Conservation (phyloP, 2,888 invertebrate species). For the Andrena bucephala region DNA sequence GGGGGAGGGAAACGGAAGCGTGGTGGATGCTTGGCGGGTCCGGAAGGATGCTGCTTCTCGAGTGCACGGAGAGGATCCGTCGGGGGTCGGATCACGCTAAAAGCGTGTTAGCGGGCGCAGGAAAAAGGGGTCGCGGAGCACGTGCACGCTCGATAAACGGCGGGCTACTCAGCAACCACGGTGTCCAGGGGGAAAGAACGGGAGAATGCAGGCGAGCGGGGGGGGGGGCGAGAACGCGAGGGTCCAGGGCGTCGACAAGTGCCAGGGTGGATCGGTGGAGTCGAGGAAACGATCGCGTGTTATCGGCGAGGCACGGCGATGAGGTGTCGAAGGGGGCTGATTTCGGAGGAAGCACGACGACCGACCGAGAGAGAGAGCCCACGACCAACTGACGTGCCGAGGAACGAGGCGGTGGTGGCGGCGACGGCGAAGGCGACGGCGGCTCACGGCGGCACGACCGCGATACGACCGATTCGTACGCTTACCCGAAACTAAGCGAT, state of each 20-base stretch:
- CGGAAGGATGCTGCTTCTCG: conserved; percentile 24
- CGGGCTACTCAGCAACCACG: conserved; percentile 41
- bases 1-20: neutral
- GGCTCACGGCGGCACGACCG: conserved; percentile 37
- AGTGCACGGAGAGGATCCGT: conserved; percentile 19
- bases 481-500: conserved; percentile 74
- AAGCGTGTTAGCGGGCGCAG: conserved; percentile 43
- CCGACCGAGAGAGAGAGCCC: conserved; percentile 75
- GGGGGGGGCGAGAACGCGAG: neutral
- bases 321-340: neutral
- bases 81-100: neutral
- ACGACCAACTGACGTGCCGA: conserved; percentile 77
- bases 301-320: neutral
- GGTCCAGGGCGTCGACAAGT: conserved; percentile 53
- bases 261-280: neutral
- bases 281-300: conserved; percentile 17
- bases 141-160: conserved; percentile 68
- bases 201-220: conserved; percentile 6
- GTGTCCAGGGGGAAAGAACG: conserved; percentile 13
- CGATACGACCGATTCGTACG: conserved; percentile 70
- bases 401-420: conserved; percentile 32
- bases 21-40: neutral
- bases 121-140: conserved; percentile 36
- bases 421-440: too few species aligned
- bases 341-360: conserved; percentile 53